Conservation (phyloP, 2,113 vertebrate species). For the Noctilio leporinus region DNA sequence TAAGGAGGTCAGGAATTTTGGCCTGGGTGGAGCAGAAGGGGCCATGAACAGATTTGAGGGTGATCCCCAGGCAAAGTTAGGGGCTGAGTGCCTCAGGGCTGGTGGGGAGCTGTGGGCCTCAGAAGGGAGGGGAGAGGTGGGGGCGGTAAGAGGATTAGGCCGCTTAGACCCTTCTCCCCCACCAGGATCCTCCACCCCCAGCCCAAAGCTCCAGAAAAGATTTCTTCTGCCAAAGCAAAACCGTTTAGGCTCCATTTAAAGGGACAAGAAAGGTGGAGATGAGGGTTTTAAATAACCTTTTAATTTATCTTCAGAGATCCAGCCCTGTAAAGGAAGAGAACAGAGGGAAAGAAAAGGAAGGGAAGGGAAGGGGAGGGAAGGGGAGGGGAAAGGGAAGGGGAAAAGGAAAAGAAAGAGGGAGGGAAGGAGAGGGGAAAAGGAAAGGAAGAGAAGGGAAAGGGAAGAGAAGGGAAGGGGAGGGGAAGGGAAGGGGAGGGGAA, state of each 20-base stretch:
- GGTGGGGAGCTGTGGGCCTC: constrained; percentile 92
- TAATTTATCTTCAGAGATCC: constrained; percentile 70
- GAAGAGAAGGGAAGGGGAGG: neutral
- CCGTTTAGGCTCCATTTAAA: constrained; percentile 99
- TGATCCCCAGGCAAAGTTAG: constrained; percentile 76
- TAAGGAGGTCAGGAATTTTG: constrained; percentile 27
- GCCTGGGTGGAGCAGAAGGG: constrained; percentile 76
- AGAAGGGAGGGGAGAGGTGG: constrained; percentile 95
- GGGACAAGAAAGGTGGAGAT: constrained; percentile 88
- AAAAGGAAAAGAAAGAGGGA: neutral
- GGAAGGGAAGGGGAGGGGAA: neutral
- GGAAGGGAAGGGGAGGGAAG: neutral
- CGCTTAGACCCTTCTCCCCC: constrained; percentile 98
- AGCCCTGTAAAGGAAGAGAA: constrained; percentile 6
- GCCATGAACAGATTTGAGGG: constrained; percentile 79
- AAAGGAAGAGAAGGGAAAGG: neutral
- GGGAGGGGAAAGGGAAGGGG: neutral
- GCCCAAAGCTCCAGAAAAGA: constrained; percentile 92
- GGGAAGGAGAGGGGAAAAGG: neutral
- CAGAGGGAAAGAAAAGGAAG: neutral
- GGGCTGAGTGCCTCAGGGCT: constrained; percentile 82
- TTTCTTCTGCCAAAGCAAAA: constrained; percentile 97
- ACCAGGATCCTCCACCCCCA: constrained; percentile 82
- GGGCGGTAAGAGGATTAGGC: constrained; percentile 99
- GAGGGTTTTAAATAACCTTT: constrained; percentile 72